These are phyloP conservation scores for Pollimyrus isidori DNA, from an alignment of 2,113 vertebrate species.

Conservation along the genomic window DNA sequence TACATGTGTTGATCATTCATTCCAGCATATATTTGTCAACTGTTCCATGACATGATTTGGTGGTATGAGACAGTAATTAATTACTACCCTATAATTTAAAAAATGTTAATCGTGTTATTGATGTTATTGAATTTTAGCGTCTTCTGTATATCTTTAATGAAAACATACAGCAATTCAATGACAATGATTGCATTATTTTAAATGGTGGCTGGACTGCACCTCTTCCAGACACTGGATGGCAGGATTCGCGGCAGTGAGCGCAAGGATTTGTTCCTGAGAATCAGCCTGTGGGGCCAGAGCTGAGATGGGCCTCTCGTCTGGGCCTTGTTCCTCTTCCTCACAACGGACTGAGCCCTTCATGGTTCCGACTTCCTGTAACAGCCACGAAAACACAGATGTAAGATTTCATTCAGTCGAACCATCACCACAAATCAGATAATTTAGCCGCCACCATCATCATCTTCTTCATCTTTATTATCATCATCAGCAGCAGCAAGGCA, in stretches of 20 bases:
- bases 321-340: slow-evolving; percentile 27
- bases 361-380: slow-evolving; percentile 45
- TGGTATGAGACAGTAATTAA: neutral
- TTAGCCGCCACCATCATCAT: neutral
- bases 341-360: slow-evolving; percentile 54
- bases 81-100: slow-evolving; percentile 7
- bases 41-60: neutral
- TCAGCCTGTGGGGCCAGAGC: slow-evolving; percentile 50
- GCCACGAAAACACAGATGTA: slow-evolving; percentile 25
- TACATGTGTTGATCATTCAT: neutral
- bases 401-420: neutral
- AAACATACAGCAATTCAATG: neutral
- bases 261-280: slow-evolving; percentile 45
- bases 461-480: neutral
- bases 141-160: neutral
- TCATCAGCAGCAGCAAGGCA: neutral
- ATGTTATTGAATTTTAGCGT: neutral
- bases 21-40: neutral
- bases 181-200: neutral
- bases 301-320: slow-evolving; percentile 35
- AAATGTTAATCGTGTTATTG: slow-evolving; percentile 7
- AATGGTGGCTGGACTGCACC: slow-evolving; percentile 51
- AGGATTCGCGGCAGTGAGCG: slow-evolving; percentile 50
- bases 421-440: neutral
- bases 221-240: slow-evolving; percentile 73